Base-by-base conservation (phyloP, 2,888 invertebrate species). In the Lepas anatifera region DNA sequence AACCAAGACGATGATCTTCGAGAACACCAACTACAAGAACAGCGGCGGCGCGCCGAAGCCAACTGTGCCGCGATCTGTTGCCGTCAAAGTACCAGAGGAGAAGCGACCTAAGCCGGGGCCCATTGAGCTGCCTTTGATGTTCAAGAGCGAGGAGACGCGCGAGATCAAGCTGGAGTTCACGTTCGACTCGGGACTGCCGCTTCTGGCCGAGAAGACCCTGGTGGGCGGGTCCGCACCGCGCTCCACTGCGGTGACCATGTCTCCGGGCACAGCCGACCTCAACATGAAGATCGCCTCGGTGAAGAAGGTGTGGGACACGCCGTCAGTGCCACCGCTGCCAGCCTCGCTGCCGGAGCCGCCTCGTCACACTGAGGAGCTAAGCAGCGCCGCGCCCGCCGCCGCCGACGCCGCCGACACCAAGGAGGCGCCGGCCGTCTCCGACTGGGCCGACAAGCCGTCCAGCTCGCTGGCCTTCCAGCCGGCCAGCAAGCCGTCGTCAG, bases 251-350 rank as follows among this genome's bases (percentile, higher is more conserved):
- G 69, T 68, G 35, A 64, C 71, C 69, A 70, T 71, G 41, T 74
- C 72, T 22, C 72, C 72, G n/a, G 72, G 70, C 64, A 71, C 72
- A 68, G 70, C 93, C 50, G 95, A 95, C 80, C 85, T 95, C 75
- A 93, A 93, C 82, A 86, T 92, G 82, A 95, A 95, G 83, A 95
- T 95, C 76, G 93, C 93, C 48, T 92, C 93, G 74, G 95, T 95
- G 64, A 95, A 95, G 81, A 92, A 90, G 76, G 85, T 86, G 25
- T 81, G 81, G 81, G 80, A 79, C 52, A 76, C 72, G 46, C 70
- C 66, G 29, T 35, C 74, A 35, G 72, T 73, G 73, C 70, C 73
- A 37, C 71, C 71, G 37, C 67, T 74, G 18, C 72, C 74, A n/a
- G 72, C 72, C 27, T 71, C 72, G 48, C 66, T 39, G 16, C 16